Evolutionary conservation across 2,888 invertebrate genomes (phyloP).

Genomic region (Apantesis nais): DNA sequence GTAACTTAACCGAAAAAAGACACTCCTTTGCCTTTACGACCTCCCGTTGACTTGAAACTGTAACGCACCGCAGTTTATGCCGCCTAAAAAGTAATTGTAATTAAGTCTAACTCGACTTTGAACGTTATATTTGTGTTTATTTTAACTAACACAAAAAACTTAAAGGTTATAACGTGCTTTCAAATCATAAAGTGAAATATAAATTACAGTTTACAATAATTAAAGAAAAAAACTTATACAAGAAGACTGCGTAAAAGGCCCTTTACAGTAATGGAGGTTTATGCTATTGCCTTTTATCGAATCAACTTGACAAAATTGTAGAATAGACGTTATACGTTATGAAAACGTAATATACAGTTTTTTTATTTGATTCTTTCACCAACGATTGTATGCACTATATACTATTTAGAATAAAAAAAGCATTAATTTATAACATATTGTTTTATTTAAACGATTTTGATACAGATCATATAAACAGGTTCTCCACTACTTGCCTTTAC

Average conservation of each 20-base stretch:
- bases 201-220: too few relatives aligned
- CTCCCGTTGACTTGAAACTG: neutral
- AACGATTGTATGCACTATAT: too few relatives aligned
- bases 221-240: neutral
- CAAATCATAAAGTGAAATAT: too few relatives aligned
- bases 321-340: neutral
- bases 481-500: neutral
- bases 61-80: neutral
- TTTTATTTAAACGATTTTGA: neutral
- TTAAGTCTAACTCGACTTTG: too few relatives aligned
- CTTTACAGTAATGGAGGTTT: neutral
- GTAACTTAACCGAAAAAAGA: neutral
- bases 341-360: too few relatives aligned
- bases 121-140: too few relatives aligned
- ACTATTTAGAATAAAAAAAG: neutral
- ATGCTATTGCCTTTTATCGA: neutral
- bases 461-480: neutral
- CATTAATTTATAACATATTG: neutral
- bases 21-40: neutral
- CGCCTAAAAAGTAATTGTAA: neutral
- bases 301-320: neutral
- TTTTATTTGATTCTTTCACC: too few relatives aligned
- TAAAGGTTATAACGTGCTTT: too few relatives aligned
- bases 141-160: too few relatives aligned
- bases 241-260: neutral